These are phyloP conservation scores for Caerostris darwini DNA, from an alignment of 1,140 invertebrate species.

Conservation along the genomic window DNA sequence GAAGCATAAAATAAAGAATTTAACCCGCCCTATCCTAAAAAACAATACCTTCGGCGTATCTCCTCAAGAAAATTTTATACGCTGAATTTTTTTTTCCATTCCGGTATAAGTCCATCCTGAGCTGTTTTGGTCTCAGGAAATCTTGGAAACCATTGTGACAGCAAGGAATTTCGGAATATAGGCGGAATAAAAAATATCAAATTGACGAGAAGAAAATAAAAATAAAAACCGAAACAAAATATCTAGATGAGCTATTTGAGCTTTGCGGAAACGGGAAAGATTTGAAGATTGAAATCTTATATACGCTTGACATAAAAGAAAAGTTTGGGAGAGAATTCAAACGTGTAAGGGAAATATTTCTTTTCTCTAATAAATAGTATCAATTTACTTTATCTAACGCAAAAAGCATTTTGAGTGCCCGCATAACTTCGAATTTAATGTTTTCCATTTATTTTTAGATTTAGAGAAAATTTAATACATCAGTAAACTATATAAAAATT, in stretches of 20 bases:
- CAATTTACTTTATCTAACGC: not conserved
- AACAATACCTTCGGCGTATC: constrained; percentile 51
- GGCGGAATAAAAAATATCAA: constrained; percentile 50
- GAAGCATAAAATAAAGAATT: constrained; percentile 68
- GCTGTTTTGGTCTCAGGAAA: constrained; percentile 66
- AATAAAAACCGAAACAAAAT: constrained; percentile 59
- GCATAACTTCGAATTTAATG: too few species aligned
- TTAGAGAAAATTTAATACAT: too few species aligned
- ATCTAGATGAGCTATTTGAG: constrained; percentile 76
- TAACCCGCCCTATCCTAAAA: constrained; percentile 10
- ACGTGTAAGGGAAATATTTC: constrained; percentile 10
- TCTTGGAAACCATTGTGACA: constrained; percentile 71
- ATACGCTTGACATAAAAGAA: constrained; percentile 27
- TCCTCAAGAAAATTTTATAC: constrained; percentile 25
- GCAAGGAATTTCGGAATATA: constrained; percentile 61
- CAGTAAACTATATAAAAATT: too few species aligned
- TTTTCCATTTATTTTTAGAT: too few species aligned
- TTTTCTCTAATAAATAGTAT: not conserved
- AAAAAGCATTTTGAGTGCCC: too few species aligned
- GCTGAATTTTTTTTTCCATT: constrained; percentile 28
- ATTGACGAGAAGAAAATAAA: not conserved
- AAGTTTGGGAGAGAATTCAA: not conserved
- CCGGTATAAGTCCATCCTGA: constrained; percentile 67
- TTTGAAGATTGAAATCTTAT: constrained; percentile 75
- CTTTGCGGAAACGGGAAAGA: constrained; percentile 69